Evolutionary conservation across 2,113 vertebrate genomes (phyloP).

Genomic region (Pterocles orientalis): DNA sequence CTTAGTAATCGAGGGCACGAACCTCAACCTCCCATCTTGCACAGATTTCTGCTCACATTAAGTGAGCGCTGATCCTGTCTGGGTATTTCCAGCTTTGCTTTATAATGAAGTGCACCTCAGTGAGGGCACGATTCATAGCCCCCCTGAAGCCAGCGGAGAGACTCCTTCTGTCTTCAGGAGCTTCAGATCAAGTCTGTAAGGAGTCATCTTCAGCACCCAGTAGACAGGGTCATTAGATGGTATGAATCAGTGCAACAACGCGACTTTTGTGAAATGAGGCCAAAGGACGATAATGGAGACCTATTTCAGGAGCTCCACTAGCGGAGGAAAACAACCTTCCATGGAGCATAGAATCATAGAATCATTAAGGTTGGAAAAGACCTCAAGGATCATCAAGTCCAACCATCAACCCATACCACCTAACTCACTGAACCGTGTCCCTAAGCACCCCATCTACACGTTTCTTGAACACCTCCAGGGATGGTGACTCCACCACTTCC

Average conservation of each 20-base stretch:
- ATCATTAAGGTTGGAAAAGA: too few relatives aligned
- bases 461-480: too few relatives aligned
- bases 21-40: not conserved
- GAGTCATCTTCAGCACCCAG: not conserved
- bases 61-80: not conserved
- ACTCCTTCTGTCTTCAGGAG: not conserved
- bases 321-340: not conserved
- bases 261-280: fast-evolving
- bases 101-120: not conserved
- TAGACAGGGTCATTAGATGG: fast-evolving
- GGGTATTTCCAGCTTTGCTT: not conserved
- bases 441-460: too few relatives aligned
- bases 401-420: too few relatives aligned
- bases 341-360: not conserved
- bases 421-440: too few relatives aligned
- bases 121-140: not conserved
- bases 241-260: not conserved
- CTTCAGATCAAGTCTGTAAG: not conserved
- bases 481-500: too few relatives aligned
- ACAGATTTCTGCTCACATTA: not conserved
- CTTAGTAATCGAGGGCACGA: fast-evolving
- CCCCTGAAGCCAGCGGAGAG: not conserved
- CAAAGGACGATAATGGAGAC: not conserved
- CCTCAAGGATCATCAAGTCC: too few relatives aligned
- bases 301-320: not conserved